A percentile compares a stretch with the other conserved stretches of the same genome.
These are phyloP conservation scores for Tichodroma muraria DNA, from an alignment of 2,113 vertebrate species.

Conservation along the genomic window DNA sequence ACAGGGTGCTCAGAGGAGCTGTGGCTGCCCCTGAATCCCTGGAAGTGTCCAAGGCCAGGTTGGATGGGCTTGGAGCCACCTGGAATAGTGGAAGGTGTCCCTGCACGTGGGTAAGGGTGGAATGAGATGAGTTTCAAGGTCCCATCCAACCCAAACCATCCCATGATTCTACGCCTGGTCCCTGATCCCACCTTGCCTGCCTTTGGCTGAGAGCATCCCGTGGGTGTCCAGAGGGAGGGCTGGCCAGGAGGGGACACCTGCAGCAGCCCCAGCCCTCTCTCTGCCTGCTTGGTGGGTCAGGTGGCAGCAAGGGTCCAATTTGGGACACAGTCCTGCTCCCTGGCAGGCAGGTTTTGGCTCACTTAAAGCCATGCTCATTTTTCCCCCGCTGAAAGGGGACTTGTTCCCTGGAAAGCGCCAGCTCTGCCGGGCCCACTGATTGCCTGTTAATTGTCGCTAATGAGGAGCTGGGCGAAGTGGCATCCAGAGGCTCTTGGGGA, in stretches of 20 bases:
- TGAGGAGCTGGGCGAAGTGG: constrained; percentile 32
- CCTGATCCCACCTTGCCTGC: not conserved
- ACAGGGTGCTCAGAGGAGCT: not conserved
- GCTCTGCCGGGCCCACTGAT: constrained; percentile 28
- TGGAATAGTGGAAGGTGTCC: not conserved
- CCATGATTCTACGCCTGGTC: too few species aligned
- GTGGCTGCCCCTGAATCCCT: not conserved
- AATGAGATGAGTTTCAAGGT: accelerated
- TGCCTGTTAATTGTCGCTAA: constrained; percentile 67
- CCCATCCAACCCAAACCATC: not conserved
- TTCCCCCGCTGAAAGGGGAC: not conserved
- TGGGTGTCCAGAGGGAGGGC: not conserved
- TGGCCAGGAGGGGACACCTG: not conserved
- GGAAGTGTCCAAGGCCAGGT: accelerated
- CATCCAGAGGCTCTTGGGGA: constrained; percentile 25
- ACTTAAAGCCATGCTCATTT: constrained; percentile 12
- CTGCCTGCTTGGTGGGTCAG: not conserved
- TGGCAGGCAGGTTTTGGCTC: not conserved
- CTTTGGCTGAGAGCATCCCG: not conserved
- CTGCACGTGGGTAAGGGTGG: not conserved
- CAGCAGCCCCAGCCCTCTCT: not conserved
- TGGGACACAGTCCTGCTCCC: not conserved
- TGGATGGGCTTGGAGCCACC: accelerated
- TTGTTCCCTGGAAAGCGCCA: constrained; percentile 28
- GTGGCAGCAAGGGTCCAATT: not conserved